phyloP scores from a whole-genome alignment of 2,797 vertebrate genomes.

The Pipistrellus pygmaeus region DNA sequence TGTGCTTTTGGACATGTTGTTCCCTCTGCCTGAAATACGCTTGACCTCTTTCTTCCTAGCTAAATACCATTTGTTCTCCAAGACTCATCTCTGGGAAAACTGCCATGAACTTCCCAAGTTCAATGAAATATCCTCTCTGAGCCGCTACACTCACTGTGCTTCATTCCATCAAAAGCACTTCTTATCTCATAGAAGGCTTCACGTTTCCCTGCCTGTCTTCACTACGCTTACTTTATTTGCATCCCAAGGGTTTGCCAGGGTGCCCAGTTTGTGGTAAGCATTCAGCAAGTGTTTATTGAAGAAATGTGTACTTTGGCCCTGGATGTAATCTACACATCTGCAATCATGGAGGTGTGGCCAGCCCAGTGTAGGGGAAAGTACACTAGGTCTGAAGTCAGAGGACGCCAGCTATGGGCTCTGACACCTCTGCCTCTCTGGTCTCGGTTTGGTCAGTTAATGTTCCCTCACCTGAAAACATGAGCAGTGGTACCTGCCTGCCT shows the following conservation, averaged over 20 bases:
- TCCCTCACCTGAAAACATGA: neutral
- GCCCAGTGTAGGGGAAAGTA: neutral
- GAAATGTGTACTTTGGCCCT: slow-evolving; percentile 18
- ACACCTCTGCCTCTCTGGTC: neutral
- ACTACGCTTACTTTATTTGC: slow-evolving; percentile 1
- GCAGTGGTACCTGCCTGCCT: neutral
- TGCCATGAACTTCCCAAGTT: slow-evolving; percentile 61
- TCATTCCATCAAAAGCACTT: slow-evolving; percentile 17
- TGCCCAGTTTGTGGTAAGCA: neutral
- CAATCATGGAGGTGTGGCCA: slow-evolving; percentile 46
- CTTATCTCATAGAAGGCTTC: neutral
- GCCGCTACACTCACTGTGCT: slow-evolving; percentile 1
- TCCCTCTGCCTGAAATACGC: slow-evolving; percentile 50
- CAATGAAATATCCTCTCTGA: slow-evolving; percentile 55
- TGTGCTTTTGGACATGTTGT: slow-evolving; percentile 56
- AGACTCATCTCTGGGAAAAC: slow-evolving; percentile 76
- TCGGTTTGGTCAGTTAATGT: neutral
- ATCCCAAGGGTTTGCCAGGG: neutral
- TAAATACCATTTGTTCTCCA: slow-evolving; percentile 63
- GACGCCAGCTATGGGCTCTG: neutral
- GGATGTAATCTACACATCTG: slow-evolving; percentile 43
- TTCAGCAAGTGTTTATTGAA: slow-evolving; percentile 9
- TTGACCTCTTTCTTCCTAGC: slow-evolving; percentile 51
- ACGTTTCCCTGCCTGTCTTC: slow-evolving; percentile 22
- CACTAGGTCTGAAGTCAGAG: neutral